Conservation (phyloP, 2,797 vertebrate species). For the Acanthiza pusilla region DNA sequence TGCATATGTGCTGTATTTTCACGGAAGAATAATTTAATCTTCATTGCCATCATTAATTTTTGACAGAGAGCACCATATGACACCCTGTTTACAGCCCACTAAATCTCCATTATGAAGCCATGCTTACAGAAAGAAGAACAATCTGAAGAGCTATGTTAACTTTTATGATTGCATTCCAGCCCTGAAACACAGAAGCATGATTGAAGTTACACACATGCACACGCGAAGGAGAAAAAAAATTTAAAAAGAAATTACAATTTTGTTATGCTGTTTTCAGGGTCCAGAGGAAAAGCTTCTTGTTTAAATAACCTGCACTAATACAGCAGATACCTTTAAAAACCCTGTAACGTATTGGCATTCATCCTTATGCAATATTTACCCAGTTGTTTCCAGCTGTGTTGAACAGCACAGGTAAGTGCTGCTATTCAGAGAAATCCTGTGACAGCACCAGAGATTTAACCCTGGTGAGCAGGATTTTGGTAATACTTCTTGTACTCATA, state of each 20-base stretch:
- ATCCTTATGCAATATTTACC: not conserved
- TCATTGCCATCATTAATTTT: conserved; percentile 53
- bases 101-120: conserved; percentile 29
- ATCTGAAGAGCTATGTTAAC: conserved; percentile 56
- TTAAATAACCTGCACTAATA: not conserved
- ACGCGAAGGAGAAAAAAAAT: accelerated
- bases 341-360: not conserved
- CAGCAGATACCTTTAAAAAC: not conserved
- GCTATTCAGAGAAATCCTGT: not conserved
- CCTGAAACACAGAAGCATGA: conserved; percentile 4
- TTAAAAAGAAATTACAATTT: not conserved
- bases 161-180: conserved; percentile 45
- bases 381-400: not conserved
- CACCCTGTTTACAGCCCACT: conserved; percentile 60
- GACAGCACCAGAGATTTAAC: not conserved
- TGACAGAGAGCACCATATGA: conserved; percentile 52
- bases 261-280: not conserved
- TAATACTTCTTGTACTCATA: not conserved
- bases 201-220: not conserved
- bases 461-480: not conserved
- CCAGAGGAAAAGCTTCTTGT: not conserved
- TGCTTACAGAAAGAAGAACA: conserved; percentile 36
- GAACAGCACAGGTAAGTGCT: not conserved
- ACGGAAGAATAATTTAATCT: conserved; percentile 51
- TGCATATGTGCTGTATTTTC: conserved; percentile 8